Evolutionary conservation across 1,140 invertebrate species (phyloP).

Genomic region (Hypsibius dujardini): DNA sequence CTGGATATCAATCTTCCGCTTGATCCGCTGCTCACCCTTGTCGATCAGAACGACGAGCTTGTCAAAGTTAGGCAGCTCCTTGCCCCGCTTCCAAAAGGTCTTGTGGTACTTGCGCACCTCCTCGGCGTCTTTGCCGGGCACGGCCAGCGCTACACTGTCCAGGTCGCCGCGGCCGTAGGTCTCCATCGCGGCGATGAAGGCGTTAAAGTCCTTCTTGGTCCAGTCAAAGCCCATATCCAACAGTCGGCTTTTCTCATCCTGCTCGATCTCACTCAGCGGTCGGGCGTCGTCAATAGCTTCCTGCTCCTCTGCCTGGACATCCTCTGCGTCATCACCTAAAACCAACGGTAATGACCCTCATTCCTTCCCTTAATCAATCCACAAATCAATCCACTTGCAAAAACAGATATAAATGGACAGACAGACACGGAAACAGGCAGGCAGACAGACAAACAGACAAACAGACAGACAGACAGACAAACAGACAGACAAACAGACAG

Average conservation of each 20-base stretch:
- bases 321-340: too few species aligned
- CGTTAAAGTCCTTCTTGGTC: slow-evolving; percentile 92
- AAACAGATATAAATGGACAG: background rate
- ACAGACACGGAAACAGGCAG: background rate
- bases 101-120: slow-evolving; percentile 92
- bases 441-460: background rate
- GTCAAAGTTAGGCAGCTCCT: slow-evolving; percentile 81
- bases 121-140: slow-evolving; percentile 88
- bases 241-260: slow-evolving; percentile 74
- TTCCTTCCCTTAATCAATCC: background rate
- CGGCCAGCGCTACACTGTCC: slow-evolving; percentile 89
- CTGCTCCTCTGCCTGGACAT: slow-evolving; percentile 92
- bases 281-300: slow-evolving; percentile 87
- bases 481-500: background rate
- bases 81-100: slow-evolving; percentile 95
- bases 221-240: slow-evolving; percentile 43
- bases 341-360: background rate
- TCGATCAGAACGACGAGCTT: slow-evolving; percentile 95
- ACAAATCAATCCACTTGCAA: background rate
- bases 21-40: slow-evolving; percentile 89
- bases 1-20: slow-evolving; percentile 82
- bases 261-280: slow-evolving; percentile 67
- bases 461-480: background rate
- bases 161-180: slow-evolving; percentile 96
- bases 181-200: slow-evolving; percentile 95